Evolutionary conservation across 2,888 invertebrate genomes (phyloP), one percentile per base, ranked within the genome.

Genomic region (Alviniconcha strummeri): DNA sequence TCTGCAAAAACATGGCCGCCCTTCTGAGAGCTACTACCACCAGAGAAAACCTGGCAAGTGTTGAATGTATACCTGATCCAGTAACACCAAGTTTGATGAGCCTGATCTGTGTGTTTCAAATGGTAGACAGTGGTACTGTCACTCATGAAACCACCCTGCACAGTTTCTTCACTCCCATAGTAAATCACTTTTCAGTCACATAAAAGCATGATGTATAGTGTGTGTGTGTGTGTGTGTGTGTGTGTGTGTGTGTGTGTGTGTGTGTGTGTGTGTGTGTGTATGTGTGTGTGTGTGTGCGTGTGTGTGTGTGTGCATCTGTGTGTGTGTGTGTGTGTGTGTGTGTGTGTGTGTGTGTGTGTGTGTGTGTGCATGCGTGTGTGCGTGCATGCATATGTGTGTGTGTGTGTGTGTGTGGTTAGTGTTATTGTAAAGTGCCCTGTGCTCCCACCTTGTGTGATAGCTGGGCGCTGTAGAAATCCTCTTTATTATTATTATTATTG

Each of bases 21-120:
- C 93, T 7, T 90, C 89, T 36, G 91, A 92, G 57, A 93, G 93
- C 17, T 94, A 93, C 85, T 93, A 92, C 86, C 87, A 91, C 17
- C 92, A 92, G 84, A 90, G 90, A 88, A 90, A 91, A 87, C 93
- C 93, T 84, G 89, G 93, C 93, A 87, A 89, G 91, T 75, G 15
- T 9, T 19, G 57, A 11, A n/a, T 76, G 76, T 76, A 57, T 76
- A 36, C 36, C 36, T 36, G 36, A 17, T 36, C 13, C 69, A 36
- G 13, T 36, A 36, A 36, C 36, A 36, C 36, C 36, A 36, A 1
- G 36, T 36, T 36, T 36, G 3, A 36, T 36, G 36, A 36, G 36
- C 36, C 36, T 36, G 36, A 36, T 36, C 3, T 36, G 36, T 36
- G 36, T 36, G 36, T 36, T 36, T 36, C 36, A 36, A 36, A 36